These are phyloP conservation scores for Micrasema minimum DNA, from an alignment of 1,140 invertebrate genomes.

Conservation along the genomic window DNA sequence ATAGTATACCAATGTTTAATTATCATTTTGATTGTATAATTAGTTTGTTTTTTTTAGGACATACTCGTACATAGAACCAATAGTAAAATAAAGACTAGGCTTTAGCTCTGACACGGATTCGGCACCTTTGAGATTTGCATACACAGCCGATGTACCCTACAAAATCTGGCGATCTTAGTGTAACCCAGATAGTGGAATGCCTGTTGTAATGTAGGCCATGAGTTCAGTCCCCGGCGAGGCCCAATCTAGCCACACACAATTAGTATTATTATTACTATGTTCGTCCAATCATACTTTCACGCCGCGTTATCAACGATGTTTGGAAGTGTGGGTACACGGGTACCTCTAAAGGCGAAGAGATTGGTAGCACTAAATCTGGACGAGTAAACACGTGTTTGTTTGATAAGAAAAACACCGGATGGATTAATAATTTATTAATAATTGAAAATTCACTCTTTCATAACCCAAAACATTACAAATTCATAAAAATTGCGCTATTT, in stretches of 20 bases:
- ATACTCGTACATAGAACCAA: too few species aligned
- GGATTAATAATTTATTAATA: neutral
- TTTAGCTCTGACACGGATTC: too few species aligned
- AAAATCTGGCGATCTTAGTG: too few species aligned
- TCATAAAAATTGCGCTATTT: too few species aligned
- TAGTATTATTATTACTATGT: constrained; percentile 31
- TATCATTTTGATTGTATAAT: too few species aligned
- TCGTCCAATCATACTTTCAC: constrained; percentile 35
- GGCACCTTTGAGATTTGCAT: constrained; percentile 7
- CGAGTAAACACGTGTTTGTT: neutral
- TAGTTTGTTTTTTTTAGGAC: too few species aligned
- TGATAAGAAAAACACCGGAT: too few species aligned
- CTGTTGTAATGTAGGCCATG: constrained; percentile 14
- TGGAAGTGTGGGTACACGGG: neutral
- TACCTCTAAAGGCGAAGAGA: neutral
- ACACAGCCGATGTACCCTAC: neutral
- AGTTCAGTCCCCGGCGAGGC: constrained; percentile 13
- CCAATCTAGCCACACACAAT: constrained; percentile 18
- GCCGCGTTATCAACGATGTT: constrained; percentile 9
- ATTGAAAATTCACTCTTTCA: too few species aligned
- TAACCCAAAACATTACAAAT: too few species aligned
- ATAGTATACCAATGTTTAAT: too few species aligned
- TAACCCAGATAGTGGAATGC: constrained; percentile 21
- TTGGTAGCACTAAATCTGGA: neutral
- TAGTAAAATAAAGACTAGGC: too few species aligned